These are phyloP conservation scores for Oxystoma pomonae DNA, from an alignment of 2,888 invertebrate species.

Conservation along the genomic window DNA sequence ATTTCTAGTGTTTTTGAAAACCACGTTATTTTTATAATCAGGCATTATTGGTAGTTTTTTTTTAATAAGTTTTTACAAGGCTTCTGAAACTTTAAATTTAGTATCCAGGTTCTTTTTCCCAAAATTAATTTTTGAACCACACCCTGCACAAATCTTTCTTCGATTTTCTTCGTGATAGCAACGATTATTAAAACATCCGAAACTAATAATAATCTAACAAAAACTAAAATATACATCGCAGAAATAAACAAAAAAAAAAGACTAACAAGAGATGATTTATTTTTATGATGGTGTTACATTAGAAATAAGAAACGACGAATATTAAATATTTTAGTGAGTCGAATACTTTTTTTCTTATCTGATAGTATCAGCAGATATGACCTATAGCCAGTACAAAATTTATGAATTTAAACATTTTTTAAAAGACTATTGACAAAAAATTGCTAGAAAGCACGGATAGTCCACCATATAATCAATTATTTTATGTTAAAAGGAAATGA, in stretches of 20 bases:
- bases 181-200: not conserved
- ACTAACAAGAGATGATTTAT: not conserved
- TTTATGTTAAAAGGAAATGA: no score
- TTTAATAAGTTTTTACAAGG: not conserved
- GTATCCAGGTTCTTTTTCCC: not conserved
- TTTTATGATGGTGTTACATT: not conserved
- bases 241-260: not conserved
- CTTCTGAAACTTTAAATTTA: not conserved
- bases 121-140: not conserved
- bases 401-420: not conserved
- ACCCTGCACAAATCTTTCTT: not conserved
- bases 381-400: not conserved
- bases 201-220: not conserved
- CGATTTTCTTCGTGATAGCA: not conserved
- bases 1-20: not conserved
- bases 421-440: not conserved
- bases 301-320: not conserved
- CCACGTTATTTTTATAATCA: not conserved
- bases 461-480: no score
- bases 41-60: not conserved
- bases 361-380: not conserved
- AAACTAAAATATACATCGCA: not conserved
- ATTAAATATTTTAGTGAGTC: not conserved
- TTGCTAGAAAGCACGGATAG: no score
- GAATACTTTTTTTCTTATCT: not conserved